Base-by-base conservation (phyloP, 1,140 invertebrate genomes). In the Lepidurus apus region DNA sequence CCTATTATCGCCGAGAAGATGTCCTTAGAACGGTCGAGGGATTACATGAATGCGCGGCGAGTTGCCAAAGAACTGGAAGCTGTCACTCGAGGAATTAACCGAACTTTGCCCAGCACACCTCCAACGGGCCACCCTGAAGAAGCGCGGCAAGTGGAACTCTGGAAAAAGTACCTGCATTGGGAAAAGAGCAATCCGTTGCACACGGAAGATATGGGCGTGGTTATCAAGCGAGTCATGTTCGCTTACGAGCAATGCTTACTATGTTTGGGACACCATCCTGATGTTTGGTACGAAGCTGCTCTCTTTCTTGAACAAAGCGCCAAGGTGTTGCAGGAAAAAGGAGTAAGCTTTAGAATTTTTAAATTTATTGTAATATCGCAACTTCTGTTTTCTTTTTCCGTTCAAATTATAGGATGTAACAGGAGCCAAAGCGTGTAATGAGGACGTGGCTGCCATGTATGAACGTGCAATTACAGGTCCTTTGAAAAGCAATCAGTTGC, bases 151-250 rank as follows among this genome's bases (percentile, higher is more conserved):
- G 95, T 98, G 75, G 96, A 98, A 82, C 84, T 98, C n/a, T 99
- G 98, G 98, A 98, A 98, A 85, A 98, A 98, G 83, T 99, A 98
- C 83, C 98, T 99, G 80, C 87, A 91, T 4, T 99, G 97, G 94
- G 98, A 99, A 86, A 95, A 97, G 81, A 91, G 91, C 42, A 99
- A 99, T 88, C 98, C 98, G 0, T 86, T 99, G 11, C 88, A 96
- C 74, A 96, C 94, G 0, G 98, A 99, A 85, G 98, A 99, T 83
- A 94, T 95, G 0, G 92, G 94, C 0, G 83, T 97, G 1, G 91
- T 99, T 2, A 97, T 96, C 0, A 91, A 94, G 78, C 86, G 98
- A 83, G 97, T 99, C 0, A 97, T 99, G 90, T 99, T 99, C 88
- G 97, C 97, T 0, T 98, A 98, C 81, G 98, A 99, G 83, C 97